Evolutionary conservation across 2,888 invertebrate genomes (phyloP), one percentile per base, ranked within the genome.

Genomic region (Spialia ferax): DNA sequence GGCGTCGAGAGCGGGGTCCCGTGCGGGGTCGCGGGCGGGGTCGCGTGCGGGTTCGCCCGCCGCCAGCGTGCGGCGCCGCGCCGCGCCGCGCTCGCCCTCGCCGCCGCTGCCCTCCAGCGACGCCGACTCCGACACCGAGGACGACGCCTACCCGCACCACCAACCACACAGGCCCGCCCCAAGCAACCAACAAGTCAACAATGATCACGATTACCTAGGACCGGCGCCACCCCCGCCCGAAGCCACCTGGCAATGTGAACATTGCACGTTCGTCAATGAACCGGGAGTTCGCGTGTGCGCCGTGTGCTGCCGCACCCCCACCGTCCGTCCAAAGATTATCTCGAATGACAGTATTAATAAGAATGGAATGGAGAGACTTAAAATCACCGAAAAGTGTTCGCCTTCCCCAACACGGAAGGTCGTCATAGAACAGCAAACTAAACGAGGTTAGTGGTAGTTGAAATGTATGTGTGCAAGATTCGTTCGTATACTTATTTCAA

Each of bases 201-300:
- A 84, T n/a, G 87, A 88, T 7, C 48, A 48, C 50, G 87, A 87
- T 60, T 83, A 79, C 38, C 77, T 86, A 35, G 92, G 91, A 1
- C 88, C 87, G 1, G 91, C 94, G 13, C 94, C 95, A 0, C 91
- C 93, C 1, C 92, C 94, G 13, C 95, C 96, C 0, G 89, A 85
- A 45, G 89, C 94, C 13, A 91, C 95, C 65, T 98, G 98, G 98
- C 96, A 97, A 73, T 98, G 98, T 84, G 97, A 97, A 79, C 97
- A 98, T 80, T 98, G 98, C 82, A 98, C 98, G 0, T 98, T 96
- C 82, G 96, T 98, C 2, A 98, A 98, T 82, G 96, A 97, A 70
- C 91, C 96, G 0, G 96, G 96, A 20, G 95, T 96, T 0, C 95
- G 96, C 75, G 97, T 98, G 45, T 98, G 98, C 81, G 94, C 95